Percentiles rank a stretch among this genome's conserved stretches.
phyloP scores from a whole-genome alignment of 1,140 invertebrate genomes.

The Wiebesia pumilae region DNA sequence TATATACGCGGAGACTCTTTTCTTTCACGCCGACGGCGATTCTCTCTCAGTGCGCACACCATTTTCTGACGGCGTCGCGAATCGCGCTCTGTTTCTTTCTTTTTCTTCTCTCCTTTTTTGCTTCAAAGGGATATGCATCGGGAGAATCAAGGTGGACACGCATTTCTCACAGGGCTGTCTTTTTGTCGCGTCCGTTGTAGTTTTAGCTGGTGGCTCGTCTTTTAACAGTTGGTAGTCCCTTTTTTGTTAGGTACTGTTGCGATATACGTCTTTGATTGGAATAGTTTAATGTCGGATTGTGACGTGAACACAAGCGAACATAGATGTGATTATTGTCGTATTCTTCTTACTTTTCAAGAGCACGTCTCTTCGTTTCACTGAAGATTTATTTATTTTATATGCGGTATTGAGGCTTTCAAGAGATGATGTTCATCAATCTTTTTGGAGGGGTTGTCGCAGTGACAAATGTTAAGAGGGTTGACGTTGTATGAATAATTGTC shows the following conservation, averaged over 20 bases:
- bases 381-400: background rate
- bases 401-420: background rate
- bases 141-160: conserved; percentile 10
- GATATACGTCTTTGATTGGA: conserved; percentile 17
- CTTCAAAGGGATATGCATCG: background rate
- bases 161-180: conserved; percentile 22
- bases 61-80: conserved; percentile 26
- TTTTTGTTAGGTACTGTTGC: background rate
- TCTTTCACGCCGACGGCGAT: background rate
- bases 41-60: background rate
- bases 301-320: conserved; percentile 17
- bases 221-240: background rate
- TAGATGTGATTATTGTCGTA: conserved; percentile 23
- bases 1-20: conserved; percentile 45
- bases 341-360: too few relatives aligned
- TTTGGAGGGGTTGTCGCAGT: background rate
- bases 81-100: conserved; percentile 1
- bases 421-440: background rate
- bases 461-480: background rate
- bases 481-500: background rate
- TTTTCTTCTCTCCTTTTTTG: background rate
- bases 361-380: too few relatives aligned
- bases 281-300: conserved; percentile 30
- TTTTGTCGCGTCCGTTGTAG: conserved; percentile 3
- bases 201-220: background rate